Evolutionary conservation across 2,113 vertebrate genomes (phyloP).

Genomic region (Hylia prasina): DNA sequence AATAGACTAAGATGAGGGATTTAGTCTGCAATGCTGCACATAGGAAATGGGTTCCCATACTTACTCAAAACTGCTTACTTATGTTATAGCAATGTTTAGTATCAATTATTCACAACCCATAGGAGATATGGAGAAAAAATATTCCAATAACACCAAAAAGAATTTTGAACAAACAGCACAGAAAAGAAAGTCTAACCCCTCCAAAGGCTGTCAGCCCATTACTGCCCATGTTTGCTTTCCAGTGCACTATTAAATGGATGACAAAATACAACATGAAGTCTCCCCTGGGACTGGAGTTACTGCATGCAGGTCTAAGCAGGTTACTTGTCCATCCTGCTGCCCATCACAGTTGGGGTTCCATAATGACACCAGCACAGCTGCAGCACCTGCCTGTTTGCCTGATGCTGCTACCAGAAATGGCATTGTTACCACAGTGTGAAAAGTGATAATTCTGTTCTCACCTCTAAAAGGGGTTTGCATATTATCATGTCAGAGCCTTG

Average conservation of each 20-base stretch:
- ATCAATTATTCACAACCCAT: not conserved
- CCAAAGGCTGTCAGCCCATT: not conserved
- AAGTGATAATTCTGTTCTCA: not conserved
- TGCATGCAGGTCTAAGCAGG: not conserved
- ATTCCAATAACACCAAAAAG: not conserved
- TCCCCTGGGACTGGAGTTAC: not conserved
- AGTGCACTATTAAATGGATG: not conserved
- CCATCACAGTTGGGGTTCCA: accelerated
- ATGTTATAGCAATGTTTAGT: not conserved
- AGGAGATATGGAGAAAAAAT: not conserved
- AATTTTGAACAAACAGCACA: not conserved
- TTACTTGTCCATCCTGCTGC: not conserved
- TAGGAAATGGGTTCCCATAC: not conserved
- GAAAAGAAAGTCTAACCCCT: not conserved
- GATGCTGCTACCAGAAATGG: not conserved
- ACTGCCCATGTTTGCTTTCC: not conserved
- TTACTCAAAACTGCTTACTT: not conserved
- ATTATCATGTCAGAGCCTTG: not conserved
- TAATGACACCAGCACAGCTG: not conserved
- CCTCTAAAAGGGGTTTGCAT: not conserved
- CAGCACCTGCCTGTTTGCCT: not conserved
- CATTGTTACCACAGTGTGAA: accelerated
- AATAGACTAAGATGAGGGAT: not conserved
- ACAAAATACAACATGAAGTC: not conserved
- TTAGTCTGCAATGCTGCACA: not conserved